A percentile compares a stretch with the other conserved stretches of the same genome.
Conservation (phyloP, 2,113 vertebrate genomes). For the Neodontobutis hainanensis region DNA sequence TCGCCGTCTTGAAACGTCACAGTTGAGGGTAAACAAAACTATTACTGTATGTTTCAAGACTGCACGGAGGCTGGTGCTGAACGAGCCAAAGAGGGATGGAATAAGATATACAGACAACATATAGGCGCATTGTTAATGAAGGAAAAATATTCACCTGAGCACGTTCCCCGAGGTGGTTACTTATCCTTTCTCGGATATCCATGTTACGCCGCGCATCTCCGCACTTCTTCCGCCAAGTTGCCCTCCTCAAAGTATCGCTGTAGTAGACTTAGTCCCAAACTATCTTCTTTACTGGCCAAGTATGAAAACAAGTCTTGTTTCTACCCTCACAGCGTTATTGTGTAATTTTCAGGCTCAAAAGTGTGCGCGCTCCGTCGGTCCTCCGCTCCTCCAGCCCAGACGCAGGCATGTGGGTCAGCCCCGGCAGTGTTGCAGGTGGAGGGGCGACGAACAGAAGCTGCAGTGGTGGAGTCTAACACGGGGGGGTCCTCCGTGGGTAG, state of each 20-base stretch:
- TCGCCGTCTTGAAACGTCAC: background rate
- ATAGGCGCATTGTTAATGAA: background rate
- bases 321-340: background rate
- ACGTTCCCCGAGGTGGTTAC: slow-evolving; percentile 22
- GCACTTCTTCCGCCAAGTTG: slow-evolving; percentile 46
- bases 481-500: background rate
- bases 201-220: slow-evolving; percentile 62
- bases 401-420: slow-evolving; percentile 2
- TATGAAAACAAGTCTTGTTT: background rate
- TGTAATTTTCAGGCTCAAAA: background rate
- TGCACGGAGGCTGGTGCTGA: background rate
- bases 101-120: background rate
- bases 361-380: background rate
- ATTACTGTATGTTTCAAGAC: background rate
- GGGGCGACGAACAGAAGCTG: slow-evolving; percentile 1
- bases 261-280: slow-evolving; percentile 30
- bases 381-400: slow-evolving; percentile 7
- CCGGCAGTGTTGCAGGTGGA: slow-evolving; percentile 6
- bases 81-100: background rate
- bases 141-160: slow-evolving; percentile 43
- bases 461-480: background rate
- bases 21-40: background rate
- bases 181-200: slow-evolving; percentile 64
- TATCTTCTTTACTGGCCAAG: background rate
- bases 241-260: slow-evolving; percentile 37